These are phyloP conservation scores for Simalia tracyae DNA, from an alignment of 2,797 vertebrate species.

Conservation along the genomic window DNA sequence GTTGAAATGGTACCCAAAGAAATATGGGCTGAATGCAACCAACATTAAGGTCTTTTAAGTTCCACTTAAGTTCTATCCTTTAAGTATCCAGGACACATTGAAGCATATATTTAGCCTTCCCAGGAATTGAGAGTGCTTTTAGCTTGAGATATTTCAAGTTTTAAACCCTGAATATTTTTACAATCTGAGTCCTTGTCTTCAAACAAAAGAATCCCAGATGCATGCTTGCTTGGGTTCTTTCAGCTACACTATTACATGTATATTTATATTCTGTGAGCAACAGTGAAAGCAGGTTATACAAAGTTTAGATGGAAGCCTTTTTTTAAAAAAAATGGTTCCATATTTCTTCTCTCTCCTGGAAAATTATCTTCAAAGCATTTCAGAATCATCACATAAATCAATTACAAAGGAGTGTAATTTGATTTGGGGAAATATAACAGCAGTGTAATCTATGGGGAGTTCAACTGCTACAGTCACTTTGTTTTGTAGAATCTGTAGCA, in stretches of 20 bases:
- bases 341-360: too few relatives aligned
- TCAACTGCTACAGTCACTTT: background rate
- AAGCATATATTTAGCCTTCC: background rate
- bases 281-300: slow-evolving; percentile 51
- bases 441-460: slow-evolving; percentile 3
- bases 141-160: background rate
- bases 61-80: too few relatives aligned
- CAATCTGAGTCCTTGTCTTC: background rate
- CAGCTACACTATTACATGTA: background rate
- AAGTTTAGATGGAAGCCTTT: slow-evolving; percentile 38
- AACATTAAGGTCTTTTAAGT: background rate
- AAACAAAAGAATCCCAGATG: background rate
- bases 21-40: background rate
- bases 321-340: background rate
- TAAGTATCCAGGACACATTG: background rate
- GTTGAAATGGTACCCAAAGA: background rate
- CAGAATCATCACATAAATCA: slow-evolving; percentile 46
- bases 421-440: background rate
- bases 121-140: background rate
- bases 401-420: background rate
- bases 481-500: background rate
- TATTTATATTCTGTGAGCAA: slow-evolving; percentile 1
- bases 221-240: background rate
- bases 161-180: background rate
- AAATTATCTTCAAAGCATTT: slow-evolving; percentile 21